Evolutionary conservation across 2,113 vertebrate species (phyloP), one percentile per base, ranked within the genome.

Genomic region (Perccottus glenii): DNA sequence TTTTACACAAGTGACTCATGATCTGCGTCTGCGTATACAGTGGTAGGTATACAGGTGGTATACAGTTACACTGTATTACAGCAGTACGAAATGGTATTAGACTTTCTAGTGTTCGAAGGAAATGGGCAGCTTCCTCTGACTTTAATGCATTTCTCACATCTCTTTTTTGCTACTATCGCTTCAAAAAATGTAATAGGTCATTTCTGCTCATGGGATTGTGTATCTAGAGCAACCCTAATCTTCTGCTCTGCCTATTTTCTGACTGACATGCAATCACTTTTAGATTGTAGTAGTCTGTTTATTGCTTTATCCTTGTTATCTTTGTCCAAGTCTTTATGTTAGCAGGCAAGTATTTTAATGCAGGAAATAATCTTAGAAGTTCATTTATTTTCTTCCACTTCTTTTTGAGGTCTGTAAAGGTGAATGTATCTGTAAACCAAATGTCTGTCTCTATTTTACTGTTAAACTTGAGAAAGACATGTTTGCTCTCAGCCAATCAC

Each of bases 151-250:
- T 35, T 68, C 64, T 63, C 48, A 48, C 70, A 71, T 70, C 64
- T 71, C 53, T 70, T 36, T 75, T 51, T 57, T 44, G 75, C 63
- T 65, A 56, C 48, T 60, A 35, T 69, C 19, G 45, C 43, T 60
- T 65, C 70, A 63, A 67, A 47, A 27, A 74, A 61, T 49, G 32
- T 90, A 86, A 77, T 87, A 85, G 89, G 90, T 90, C 89, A 89
- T 15, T 59, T 53, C 72, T 71, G 50, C 91, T 88, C 88, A 27
- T 75, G 91, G 87, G 91, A 92, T 86, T 53, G 46, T 14, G 38
- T 73, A 92, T 87, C 69, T 91, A 73, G 89, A 88, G 69, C 89
- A 87, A 86, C 83, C 83, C 84, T 73, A 67, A 84, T 92, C 67
- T 81, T 71, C 65, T 79, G 11, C 69, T 79, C 70, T 80, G 67